Base-by-base conservation (phyloP, 2,113 vertebrate species). In the Cygnus buccinator region DNA sequence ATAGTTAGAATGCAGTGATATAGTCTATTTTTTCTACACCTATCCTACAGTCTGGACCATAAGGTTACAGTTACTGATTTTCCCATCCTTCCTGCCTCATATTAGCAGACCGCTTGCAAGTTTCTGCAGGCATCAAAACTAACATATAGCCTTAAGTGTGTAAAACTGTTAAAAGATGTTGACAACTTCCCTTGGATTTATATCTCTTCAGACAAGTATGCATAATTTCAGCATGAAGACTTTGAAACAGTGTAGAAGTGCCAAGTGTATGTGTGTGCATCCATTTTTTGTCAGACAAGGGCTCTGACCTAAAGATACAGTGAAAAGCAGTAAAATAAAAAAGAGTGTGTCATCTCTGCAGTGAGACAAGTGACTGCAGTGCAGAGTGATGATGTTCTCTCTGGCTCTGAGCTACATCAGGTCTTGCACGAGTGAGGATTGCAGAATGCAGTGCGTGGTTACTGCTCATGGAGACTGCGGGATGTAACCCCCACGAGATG, bases 401-500 rank as follows among this genome's bases (percentile, higher is more conserved):
- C 35, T 17, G 26, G 66, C 65, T 78, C 39, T 50, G 21, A 55
- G 12, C 31, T 7, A 4, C 13, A 10, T 70, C 44, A 4, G 33
- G 61, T 20, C 50, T 31, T 29, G 71, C 75, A 29, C 66, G 52
- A 44, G 35, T 3, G 0, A 3, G 8, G 43, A n/a, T 70, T 75
- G 73, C 31, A 13, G 7, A 16, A 7, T 0, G 10, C 23, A 68
- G 18, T 37, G 3, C 1, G 4, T 3, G 10, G 39, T n/a, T 62
- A 3, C 18, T 13, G 11, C 31, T 3, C 2, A 0, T 1, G 11
- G 50, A 80, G 43, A 35, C 2, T 50, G 25, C 16, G 19, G 4
- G 46, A 52, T 2, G 17, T 35, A 26, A 11, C 26, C 5, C 41
- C 52, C 1, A 0, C 25, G 2, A 39, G 44, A 14, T 54, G n/a